Percentiles rank a stretch among this genome's conserved stretches.
These are phyloP conservation scores for Pangasianodon hypophthalmus DNA, from an alignment of 2,113 vertebrate species.

Conservation along the genomic window DNA sequence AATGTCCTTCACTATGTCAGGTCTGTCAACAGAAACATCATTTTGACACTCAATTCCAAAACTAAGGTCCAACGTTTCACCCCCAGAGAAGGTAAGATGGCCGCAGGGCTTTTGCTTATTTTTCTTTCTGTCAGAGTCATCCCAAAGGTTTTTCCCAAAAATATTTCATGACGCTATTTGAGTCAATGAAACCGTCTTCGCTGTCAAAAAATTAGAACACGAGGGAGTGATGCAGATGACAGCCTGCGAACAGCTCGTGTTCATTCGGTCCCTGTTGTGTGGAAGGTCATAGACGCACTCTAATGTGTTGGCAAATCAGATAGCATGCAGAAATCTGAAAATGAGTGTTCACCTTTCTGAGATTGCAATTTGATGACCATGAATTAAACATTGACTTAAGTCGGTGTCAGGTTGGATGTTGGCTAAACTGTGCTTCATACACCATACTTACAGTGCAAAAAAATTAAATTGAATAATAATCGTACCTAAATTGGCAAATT, in stretches of 20 bases:
- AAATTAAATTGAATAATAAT: background rate
- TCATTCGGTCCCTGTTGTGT: background rate
- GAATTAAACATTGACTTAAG: background rate
- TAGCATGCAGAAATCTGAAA: background rate
- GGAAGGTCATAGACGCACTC: background rate
- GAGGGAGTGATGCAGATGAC: constrained; percentile 3
- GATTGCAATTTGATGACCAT: background rate
- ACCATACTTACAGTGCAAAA: background rate
- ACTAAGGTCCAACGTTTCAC: background rate
- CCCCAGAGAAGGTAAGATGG: background rate
- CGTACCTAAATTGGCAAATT: background rate
- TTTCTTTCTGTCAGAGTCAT: constrained; percentile 21
- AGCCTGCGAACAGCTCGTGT: background rate
- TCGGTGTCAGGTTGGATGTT: background rate
- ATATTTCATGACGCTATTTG: background rate
- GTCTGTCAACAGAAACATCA: constrained; percentile 26
- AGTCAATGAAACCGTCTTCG: constrained; percentile 1
- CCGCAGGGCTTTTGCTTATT: background rate
- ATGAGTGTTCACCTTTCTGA: background rate
- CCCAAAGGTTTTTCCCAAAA: background rate
- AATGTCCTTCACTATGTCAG: constrained; percentile 3
- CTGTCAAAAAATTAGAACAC: background rate
- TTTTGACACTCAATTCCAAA: constrained; percentile 5
- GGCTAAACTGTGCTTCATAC: background rate
- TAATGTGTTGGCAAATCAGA: background rate